Percentiles rank a stretch among this genome's conserved stretches.
These are phyloP conservation scores for Aramus guarauna DNA, from an alignment of 2,113 vertebrate genomes.

Conservation along the genomic window DNA sequence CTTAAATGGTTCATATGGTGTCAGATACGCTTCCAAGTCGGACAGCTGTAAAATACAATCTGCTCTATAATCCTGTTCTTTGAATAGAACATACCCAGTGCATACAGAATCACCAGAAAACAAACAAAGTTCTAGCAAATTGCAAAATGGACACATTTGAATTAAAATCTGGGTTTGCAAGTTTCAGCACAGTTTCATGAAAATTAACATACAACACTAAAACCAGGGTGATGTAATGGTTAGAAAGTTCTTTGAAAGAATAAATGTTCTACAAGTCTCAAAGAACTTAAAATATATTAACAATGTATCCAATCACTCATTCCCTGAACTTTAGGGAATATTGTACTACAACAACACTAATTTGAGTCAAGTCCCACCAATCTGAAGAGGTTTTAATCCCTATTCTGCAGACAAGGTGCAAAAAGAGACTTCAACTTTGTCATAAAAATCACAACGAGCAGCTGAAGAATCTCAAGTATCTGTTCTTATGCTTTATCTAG, in stretches of 20 bases:
- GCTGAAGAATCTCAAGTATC: neutral
- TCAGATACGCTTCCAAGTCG: neutral
- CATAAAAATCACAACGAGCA: neutral
- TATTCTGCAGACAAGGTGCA: neutral
- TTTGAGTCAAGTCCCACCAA: neutral
- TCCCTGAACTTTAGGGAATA: neutral
- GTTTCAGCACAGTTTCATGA: neutral
- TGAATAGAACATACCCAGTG: neutral
- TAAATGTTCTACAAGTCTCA: neutral
- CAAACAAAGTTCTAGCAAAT: neutral
- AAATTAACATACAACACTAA: neutral
- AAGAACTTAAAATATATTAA: neutral
- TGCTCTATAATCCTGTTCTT: neutral
- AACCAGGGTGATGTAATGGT: neutral
- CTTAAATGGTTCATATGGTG: neutral
- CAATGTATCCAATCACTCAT: neutral
- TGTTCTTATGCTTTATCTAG: neutral
- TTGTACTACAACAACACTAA: neutral
- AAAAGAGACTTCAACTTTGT: neutral
- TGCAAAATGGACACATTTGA: neutral
- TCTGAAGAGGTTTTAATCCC: neutral
- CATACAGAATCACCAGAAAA: neutral
- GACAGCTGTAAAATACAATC: neutral
- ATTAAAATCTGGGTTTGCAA: neutral
- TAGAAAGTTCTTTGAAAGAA: neutral